Base-by-base conservation (phyloP, 2,888 invertebrate genomes). In the Loripinus fragilis region DNA sequence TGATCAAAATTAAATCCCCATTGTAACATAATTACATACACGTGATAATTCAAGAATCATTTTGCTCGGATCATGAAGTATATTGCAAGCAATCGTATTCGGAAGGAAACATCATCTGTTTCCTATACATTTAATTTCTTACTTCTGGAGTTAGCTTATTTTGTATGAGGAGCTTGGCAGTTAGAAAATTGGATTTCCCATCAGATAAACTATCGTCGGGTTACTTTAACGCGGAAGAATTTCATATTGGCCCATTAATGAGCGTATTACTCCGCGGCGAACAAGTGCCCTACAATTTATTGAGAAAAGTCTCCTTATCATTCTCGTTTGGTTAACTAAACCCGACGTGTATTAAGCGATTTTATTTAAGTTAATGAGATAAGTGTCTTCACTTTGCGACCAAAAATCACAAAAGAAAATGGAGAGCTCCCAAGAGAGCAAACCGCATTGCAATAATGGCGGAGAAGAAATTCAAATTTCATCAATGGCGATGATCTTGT, bases 101-200 rank as follows among this genome's bases (percentile, higher is more conserved):
- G 87, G 87, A 87, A 87, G 86, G 85, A 86, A 85, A 81, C 75
- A 78, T 68, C 55, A 72, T 81, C 70, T 83, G 83, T 81, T 80
- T 83, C 75, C 77, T 78, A 76, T 83, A 84, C 81, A 78, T 80
- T 85, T 88, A 89, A 88, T 90, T 87, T 88, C 88, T 87, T 85
- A 83, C 85, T 86, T 86, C 85, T 74, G 83, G 82, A 12, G 77
- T 68, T 75, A 85, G 78, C 86, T 79, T 78, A 86, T 78, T 81
- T 76, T 67, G 80, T 77, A 78, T 76, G 81, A 85, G 87, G 89
- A 84, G 72, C 85, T 86, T 88, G 88, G 88, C 86, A 88, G 85
- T 76, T 87, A 87, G 88, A 89, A 89, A 89, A 90, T 90, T 90
- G 89, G 89, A 90, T 90, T 90, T 87, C 85, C 81, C 83, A 86